Evolutionary conservation across 1,140 invertebrate species (phyloP), one percentile per base, ranked within the genome.

Genomic region (Apolygus lucorum): DNA sequence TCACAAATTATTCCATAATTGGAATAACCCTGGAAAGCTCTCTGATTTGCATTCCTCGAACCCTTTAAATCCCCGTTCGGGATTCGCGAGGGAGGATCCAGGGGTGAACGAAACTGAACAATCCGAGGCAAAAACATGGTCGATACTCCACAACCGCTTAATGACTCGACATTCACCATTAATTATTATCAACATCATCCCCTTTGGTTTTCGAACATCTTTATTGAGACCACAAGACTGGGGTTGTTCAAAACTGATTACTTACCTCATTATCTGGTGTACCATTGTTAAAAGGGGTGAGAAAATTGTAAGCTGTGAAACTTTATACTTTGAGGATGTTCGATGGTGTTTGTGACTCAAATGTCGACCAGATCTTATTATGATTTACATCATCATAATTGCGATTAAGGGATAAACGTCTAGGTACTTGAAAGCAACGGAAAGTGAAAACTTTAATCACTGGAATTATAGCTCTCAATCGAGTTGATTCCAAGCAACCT

Each of bases 1-100:
- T 59, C 54, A 59, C 54, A 59, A 59, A 59, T 59, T 59, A 59
- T 59, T 11, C 54, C 54, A 24, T 59, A 59, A 59, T 59, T 59
- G 54, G 54, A 59, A 59, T 59, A 59, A 59, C 54, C 54, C 54
- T 21, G 13, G 54, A 59, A 59, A 59, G 8, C 54, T 59, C 54
- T 59, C 54, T 59, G 54, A 59, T 59, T 59, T 59, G 54, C 54
- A 59, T 59, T 42, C 34, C 34, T 8, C 4, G 34, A 17, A 17
- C 34, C 34, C 4, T 42, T 42, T 42, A 4, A 42, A 42, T 8
- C 17, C 34, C 34, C 4, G 4, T 42, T 42, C 34, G 4, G 34
- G 4, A 42, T 17, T 42, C 34, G 34, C n/a, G 34, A 8, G 34
- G 34, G 34, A 42, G 34, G 34, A 17, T 4, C 4, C 17, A 17